A percentile compares a stretch with the other conserved stretches of the same genome.
Evolutionary conservation across 1,140 invertebrate genomes (phyloP).

Genomic region (Calosoma granatense): DNA sequence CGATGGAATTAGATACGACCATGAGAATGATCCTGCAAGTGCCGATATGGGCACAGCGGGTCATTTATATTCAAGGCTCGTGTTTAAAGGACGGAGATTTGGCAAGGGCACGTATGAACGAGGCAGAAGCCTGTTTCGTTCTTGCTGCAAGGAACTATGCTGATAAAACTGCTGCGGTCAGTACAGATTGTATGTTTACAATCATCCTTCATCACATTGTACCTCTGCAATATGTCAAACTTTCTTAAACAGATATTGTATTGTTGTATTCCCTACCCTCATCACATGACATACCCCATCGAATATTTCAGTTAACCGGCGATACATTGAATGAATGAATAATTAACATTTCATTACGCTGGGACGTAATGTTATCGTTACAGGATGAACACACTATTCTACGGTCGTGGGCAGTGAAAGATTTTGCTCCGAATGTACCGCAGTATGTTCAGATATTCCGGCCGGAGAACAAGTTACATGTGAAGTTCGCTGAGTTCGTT

Average conservation of each 20-base stretch:
- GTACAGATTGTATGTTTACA: too few species aligned
- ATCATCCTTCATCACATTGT: too few species aligned
- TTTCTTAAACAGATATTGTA: too few species aligned
- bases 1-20: conserved; percentile 93
- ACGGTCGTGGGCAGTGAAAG: conserved; percentile 95
- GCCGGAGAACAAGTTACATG: conserved; percentile 96
- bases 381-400: conserved; percentile 95
- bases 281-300: too few species aligned
- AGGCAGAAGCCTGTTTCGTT: conserved; percentile 93
- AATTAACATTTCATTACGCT: too few species aligned
- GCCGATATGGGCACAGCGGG: conserved; percentile 94
- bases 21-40: conserved; percentile 97
- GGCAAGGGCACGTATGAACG: conserved; percentile 87
- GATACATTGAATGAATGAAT: too few species aligned
- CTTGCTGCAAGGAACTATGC: conserved; percentile 89
- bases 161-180: conserved; percentile 88
- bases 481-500: conserved; percentile 95
- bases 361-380: too few species aligned
- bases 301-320: too few species aligned
- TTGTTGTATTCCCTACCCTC: too few species aligned
- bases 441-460: conserved; percentile 98
- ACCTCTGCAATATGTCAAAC: too few species aligned
- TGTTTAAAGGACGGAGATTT: conserved; percentile 85
- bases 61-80: conserved; percentile 94
- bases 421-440: conserved; percentile 90